Evolutionary conservation across 2,797 vertebrate genomes (phyloP).

Genomic region (Amphiprion clarkii): DNA sequence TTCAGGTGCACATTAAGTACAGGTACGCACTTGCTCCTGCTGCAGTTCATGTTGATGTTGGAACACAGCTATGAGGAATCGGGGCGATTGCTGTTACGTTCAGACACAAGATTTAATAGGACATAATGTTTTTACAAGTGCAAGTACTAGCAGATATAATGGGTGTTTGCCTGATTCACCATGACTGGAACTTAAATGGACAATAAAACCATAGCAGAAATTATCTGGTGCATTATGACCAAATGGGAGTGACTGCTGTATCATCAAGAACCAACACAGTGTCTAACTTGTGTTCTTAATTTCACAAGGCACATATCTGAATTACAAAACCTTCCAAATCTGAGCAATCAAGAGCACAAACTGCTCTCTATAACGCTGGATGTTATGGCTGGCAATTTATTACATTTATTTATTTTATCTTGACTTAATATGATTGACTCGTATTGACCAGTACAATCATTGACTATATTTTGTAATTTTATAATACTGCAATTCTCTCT

Average conservation of each 20-base stretch:
- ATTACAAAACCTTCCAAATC: background rate
- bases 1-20: background rate
- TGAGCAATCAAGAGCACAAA: background rate
- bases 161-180: slow-evolving; percentile 6
- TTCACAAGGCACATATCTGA: background rate
- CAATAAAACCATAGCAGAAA: background rate
- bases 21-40: background rate
- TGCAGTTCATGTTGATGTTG: background rate
- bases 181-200: background rate
- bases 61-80: background rate
- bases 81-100: background rate
- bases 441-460: too few species aligned
- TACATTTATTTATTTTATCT: too few species aligned
- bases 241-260: background rate
- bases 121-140: background rate
- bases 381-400: background rate
- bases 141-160: background rate
- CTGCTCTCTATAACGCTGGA: background rate
- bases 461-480: too few species aligned
- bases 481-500: too few species aligned
- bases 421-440: too few species aligned
- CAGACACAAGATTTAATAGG: background rate
- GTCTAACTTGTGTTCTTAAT: background rate
- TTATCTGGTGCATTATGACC: background rate
- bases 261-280: background rate